These are phyloP conservation scores for Phorcus lineatus DNA, from an alignment of 2,888 invertebrate species.

Conservation along the genomic window DNA sequence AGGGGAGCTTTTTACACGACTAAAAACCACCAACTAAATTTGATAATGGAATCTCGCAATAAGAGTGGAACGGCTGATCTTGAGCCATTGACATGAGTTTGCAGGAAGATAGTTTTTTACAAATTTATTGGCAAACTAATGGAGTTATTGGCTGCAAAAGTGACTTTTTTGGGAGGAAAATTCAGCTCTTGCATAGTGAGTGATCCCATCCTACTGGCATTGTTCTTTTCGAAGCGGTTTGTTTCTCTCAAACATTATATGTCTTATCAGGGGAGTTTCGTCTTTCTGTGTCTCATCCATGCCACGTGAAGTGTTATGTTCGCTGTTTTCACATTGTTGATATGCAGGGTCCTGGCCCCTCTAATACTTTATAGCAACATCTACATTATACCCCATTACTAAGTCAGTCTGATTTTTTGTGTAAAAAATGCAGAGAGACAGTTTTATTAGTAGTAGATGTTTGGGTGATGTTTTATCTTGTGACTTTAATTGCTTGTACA, in stretches of 20 bases:
- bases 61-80: not conserved
- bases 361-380: too few species aligned
- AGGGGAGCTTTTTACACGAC: too few species aligned
- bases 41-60: too few species aligned
- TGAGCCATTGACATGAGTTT: not conserved
- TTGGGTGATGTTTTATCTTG: too few species aligned
- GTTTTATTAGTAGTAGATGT: too few species aligned
- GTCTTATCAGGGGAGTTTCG: not conserved
- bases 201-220: not conserved
- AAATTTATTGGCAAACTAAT: not conserved
- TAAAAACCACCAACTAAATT: too few species aligned
- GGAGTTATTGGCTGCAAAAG: not conserved
- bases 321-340: not conserved
- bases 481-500: too few species aligned
- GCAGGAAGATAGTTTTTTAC: not conserved
- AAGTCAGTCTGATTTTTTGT: too few species aligned
- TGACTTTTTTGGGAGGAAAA: not conserved
- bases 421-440: too few species aligned
- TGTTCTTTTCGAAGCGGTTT: not conserved
- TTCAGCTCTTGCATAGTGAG: not conserved
- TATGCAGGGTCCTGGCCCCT: too few species aligned
- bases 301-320: not conserved
- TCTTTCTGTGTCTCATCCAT: not conserved
- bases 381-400: too few species aligned
- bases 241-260: not conserved